Conservation (phyloP, 2,888 invertebrate genomes). For the Leptopilina drosophilae region DNA sequence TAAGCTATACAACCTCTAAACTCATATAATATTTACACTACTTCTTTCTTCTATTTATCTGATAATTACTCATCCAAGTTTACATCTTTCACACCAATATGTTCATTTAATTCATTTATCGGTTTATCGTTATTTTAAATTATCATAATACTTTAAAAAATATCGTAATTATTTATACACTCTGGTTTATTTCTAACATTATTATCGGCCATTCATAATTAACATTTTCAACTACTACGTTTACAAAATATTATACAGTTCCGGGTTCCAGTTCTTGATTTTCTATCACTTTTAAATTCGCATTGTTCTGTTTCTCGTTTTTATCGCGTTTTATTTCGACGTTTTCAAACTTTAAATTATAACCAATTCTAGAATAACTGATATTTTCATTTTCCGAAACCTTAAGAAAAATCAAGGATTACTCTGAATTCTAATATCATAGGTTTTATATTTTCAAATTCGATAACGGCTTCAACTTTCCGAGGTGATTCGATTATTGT, state of each 20-base stretch:
- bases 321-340: neutral
- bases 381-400: conserved; percentile 30
- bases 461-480: neutral
- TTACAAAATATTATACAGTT: neutral
- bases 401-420: conserved; percentile 35
- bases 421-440: conserved; percentile 23
- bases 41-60: too few relatives aligned
- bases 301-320: neutral
- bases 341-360: conserved; percentile 42
- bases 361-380: conserved; percentile 19
- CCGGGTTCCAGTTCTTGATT: neutral
- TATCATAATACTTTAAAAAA: neutral
- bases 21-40: too few relatives aligned
- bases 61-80: too few relatives aligned
- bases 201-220: neutral
- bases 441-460: conserved; percentile 39
- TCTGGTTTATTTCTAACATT: neutral
- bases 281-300: neutral
- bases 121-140: neutral
- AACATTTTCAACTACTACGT: neutral
- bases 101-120: neutral
- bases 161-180: neutral
- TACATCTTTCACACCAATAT: neutral
- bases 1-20: too few relatives aligned
- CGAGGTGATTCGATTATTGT: conserved; percentile 34